Evolutionary conservation across 2,797 vertebrate genomes (phyloP), one percentile per base, ranked within the genome.

Genomic region (Catharus ustulatus): DNA sequence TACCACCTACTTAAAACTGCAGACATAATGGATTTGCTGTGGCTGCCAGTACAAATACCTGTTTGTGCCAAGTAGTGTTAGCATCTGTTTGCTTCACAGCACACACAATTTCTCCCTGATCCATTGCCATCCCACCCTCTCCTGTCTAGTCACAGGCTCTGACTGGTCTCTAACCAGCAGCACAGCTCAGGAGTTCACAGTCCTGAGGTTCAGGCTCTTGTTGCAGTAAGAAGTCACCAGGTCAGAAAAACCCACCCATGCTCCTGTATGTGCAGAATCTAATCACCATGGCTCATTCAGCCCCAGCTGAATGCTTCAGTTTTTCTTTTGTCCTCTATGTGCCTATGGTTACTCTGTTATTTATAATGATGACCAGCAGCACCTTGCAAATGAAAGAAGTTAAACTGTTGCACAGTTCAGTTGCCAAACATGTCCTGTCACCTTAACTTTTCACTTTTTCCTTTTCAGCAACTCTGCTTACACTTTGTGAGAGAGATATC

Each of bases 11-110:
- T 74, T 84, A 7, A 18, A 84, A 55, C 64, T 87, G 83, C 78
- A 88, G 54, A 51, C 40, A 10, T 29, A 73, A 78, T 66, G 82
- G 69, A 46, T 86, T 83, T 86, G 81, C 91, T 84, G 72, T 90
- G 89, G 59, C 91, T 93, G 87, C 89, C 79, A 79, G 79, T 62
- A 49, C 76, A 94, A 93, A 73, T 89, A 85, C 11, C 84, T 79
- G 64, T 46, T 73, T 61, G 51, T 95, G 87, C 90, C 94, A 93
- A 81, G 68, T 12, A 40, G 26, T 40, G 64, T 72, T 87, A 78
- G 68, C 87, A 85, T 87, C 92, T 95, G 75, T 82, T 84, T 89
- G 61, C 73, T 89, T 57, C 43, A 55, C 64, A 78, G 22, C 52
- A 77, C 61, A 43, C 0, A 1, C 43, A 61, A 1, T 63, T 89